A percentile compares a stretch with the other conserved stretches of the same genome.
These are phyloP conservation scores for Oceanodroma tethys DNA, from an alignment of 2,113 vertebrate genomes.

Conservation along the genomic window DNA sequence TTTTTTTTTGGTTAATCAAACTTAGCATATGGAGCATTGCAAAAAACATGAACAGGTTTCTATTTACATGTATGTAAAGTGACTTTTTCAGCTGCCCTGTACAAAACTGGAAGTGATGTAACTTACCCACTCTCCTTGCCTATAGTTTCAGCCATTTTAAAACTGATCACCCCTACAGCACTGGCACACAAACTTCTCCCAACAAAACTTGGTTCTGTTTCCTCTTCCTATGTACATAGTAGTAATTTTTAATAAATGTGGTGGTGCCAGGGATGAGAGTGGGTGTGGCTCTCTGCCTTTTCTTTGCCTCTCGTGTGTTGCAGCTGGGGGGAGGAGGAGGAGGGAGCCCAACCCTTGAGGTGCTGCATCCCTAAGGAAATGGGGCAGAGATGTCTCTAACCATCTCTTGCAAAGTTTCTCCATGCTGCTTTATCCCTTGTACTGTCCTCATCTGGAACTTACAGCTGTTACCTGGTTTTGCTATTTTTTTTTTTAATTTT, in stretches of 20 bases:
- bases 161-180: neutral
- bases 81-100: conserved; percentile 67
- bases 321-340: no score
- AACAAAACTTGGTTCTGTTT: neutral
- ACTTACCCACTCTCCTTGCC: conserved; percentile 5
- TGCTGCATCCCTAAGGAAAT: neutral
- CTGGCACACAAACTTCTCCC: conserved; percentile 9
- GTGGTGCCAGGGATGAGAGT: neutral
- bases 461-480: rapidly evolving
- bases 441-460: rapidly evolving
- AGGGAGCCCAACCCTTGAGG: rapidly evolving
- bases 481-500: no score
- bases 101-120: conserved; percentile 62
- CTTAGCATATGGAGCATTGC: neutral
- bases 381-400: neutral
- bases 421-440: neutral
- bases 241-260: conserved; percentile 83
- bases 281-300: neutral
- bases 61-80: conserved; percentile 63
- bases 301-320: neutral
- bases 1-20: neutral
- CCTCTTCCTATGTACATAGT: conserved; percentile 60
- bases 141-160: conserved; percentile 29
- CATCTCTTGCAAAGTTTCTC: rapidly evolving
- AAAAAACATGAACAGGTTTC: conserved; percentile 19